These are phyloP conservation scores for Drosophila suboccidentalis DNA, from an alignment of 2,888 invertebrate genomes.

Conservation along the genomic window DNA sequence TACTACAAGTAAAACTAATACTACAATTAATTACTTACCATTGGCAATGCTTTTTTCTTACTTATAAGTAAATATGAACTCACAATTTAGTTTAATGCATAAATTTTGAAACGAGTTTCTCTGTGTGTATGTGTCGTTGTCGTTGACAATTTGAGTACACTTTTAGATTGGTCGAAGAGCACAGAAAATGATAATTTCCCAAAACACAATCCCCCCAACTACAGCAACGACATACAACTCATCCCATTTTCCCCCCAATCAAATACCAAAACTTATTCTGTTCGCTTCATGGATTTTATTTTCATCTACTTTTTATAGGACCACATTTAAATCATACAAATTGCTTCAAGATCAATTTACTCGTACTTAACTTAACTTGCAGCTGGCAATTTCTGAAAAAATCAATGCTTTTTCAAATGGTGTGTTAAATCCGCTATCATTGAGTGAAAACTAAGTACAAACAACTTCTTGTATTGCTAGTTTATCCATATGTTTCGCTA, in stretches of 20 bases:
- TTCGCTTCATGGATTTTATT: conserved; percentile 63
- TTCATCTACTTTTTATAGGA: conserved; percentile 66
- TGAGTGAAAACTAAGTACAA: conserved; percentile 36
- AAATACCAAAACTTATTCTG: conserved; percentile 31
- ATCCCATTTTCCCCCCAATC: conserved; percentile 25
- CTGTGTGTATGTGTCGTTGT: conserved; percentile 58
- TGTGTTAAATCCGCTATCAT: conserved; percentile 77
- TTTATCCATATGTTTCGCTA: conserved; percentile 30
- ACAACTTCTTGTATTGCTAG: conserved; percentile 20
- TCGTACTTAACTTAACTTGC: conserved; percentile 36
- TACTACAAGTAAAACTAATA: conserved; percentile 11
- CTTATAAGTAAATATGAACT: conserved; percentile 34
- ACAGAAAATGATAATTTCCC: conserved; percentile 27
- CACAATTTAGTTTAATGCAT: conserved; percentile 55
- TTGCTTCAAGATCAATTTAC: conserved; percentile 63
- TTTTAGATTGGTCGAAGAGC: conserved; percentile 51
- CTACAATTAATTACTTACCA: conserved; percentile 23
- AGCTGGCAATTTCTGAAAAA: conserved; percentile 60
- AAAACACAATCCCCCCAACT: conserved; percentile 12
- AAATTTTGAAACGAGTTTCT: conserved; percentile 48
- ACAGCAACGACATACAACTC: conserved; percentile 23
- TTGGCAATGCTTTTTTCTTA: conserved; percentile 56
- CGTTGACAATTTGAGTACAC: conserved; percentile 47
- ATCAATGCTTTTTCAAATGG: conserved; percentile 66
- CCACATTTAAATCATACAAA: conserved; percentile 53